Evolutionary conservation across 2,797 vertebrate genomes (phyloP).

Genomic region (Carcharodon carcharias): DNA sequence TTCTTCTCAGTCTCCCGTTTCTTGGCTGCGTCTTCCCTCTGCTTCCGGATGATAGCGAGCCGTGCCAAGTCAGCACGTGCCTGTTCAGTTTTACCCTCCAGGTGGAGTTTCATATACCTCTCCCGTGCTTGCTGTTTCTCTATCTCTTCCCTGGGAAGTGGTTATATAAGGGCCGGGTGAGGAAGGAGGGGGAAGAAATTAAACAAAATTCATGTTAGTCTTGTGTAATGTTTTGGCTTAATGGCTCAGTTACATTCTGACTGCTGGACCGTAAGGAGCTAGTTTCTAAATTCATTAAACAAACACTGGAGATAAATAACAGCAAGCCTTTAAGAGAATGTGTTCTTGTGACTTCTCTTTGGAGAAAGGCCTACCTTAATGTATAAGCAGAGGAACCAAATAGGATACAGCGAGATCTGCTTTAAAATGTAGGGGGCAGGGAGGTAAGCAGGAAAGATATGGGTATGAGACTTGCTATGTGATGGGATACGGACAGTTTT

Average conservation of each 20-base stretch:
- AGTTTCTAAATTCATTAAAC: background rate
- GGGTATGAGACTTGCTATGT: background rate
- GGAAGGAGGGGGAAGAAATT: background rate
- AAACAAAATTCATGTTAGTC: background rate
- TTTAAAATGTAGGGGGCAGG: background rate
- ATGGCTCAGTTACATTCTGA: background rate
- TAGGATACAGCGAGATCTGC: background rate
- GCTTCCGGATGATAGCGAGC: conserved; percentile 88
- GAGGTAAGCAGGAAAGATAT: background rate
- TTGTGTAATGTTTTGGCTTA: background rate
- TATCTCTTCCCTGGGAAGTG: conserved; percentile 79
- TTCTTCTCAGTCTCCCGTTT: conserved; percentile 93
- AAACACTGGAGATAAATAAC: background rate
- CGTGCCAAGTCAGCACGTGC: conserved; percentile 92
- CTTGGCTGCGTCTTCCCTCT: conserved; percentile 85
- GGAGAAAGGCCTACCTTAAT: background rate
- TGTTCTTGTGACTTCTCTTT: background rate
- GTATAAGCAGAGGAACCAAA: background rate
- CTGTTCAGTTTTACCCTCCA: conserved; percentile 94
- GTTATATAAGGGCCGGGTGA: background rate
- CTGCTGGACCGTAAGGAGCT: background rate
- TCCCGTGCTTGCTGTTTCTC: conserved; percentile 96
- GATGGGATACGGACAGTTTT: background rate
- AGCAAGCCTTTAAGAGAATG: background rate
- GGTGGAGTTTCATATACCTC: conserved; percentile 96